Conservation (phyloP, 2,888 invertebrate species). For the Aspidiotus destructor region DNA sequence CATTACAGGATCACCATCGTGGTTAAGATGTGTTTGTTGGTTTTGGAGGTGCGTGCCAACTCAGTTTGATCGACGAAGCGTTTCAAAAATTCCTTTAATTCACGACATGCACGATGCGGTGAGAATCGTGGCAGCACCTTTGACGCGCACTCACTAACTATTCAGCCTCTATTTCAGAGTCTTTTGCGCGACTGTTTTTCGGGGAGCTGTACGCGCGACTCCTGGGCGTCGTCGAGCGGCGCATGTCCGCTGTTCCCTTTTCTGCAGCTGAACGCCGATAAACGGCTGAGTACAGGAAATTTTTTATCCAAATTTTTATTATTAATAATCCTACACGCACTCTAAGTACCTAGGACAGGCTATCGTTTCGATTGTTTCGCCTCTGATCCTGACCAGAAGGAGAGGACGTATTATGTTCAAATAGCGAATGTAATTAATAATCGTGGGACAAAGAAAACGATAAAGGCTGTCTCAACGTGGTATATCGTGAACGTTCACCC, state of each 20-base stretch:
- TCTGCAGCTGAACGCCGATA: constrained; percentile 5
- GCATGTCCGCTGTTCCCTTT: constrained; percentile 21
- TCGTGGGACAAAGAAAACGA: no score
- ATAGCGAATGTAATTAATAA: no score
- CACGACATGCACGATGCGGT: neutral
- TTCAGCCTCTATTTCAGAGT: constrained; percentile 20
- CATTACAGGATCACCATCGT: constrained; percentile 6
- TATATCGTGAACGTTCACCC: no score
- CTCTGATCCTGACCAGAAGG: no score
- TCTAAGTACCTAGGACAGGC: no score
- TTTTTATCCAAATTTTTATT: constrained; percentile 1
- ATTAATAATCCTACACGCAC: neutral
- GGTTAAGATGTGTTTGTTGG: neutral
- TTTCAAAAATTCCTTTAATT: neutral
- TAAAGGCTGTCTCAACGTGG: no score
- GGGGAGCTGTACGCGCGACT: constrained; percentile 28
- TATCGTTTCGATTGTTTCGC: no score
- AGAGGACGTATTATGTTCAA: no score
- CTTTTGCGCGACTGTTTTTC: constrained; percentile 12
- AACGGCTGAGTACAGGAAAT: neutral
- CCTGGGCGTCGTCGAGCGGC: constrained; percentile 25
- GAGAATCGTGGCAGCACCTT: constrained; percentile 21
- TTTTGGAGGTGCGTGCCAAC: neutral
- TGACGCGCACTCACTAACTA: constrained; percentile 26
- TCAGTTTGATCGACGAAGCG: neutral